phyloP scores from a whole-genome alignment of 2,888 invertebrate genomes.

The Tetragonisca angustula region DNA sequence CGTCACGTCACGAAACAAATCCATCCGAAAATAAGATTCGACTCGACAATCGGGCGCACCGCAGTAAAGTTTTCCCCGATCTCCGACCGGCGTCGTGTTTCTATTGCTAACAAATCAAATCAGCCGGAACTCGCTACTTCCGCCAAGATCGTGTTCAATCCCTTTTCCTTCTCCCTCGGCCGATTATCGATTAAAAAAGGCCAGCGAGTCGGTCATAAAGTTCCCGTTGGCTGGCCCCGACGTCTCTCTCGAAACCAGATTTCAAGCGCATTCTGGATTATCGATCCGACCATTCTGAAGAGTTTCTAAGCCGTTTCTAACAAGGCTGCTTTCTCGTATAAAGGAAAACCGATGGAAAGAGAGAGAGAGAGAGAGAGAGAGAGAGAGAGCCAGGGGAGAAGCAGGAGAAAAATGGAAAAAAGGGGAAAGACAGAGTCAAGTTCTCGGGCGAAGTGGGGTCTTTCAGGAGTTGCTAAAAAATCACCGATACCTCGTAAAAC shows the following conservation, averaged over 20 bases:
- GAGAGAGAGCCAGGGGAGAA: too few relatives aligned
- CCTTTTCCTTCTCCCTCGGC: constrained; percentile 16
- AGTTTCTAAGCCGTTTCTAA: constrained; percentile 53
- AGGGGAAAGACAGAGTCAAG: neutral
- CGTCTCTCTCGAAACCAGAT: constrained; percentile 46
- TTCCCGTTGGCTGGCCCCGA: constrained; percentile 30
- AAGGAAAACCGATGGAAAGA: neutral
- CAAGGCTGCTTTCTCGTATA: constrained; percentile 31
- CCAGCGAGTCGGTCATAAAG: constrained; percentile 44
- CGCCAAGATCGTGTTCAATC: constrained; percentile 18
- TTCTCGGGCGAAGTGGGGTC: neutral
- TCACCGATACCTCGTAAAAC: constrained; percentile 29
- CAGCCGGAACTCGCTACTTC: constrained; percentile 13
- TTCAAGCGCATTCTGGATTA: constrained; percentile 49
- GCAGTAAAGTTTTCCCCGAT: constrained; percentile 10
- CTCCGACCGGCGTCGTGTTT: neutral
- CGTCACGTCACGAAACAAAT: neutral
- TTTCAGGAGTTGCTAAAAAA: constrained; percentile 19
- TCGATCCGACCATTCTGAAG: constrained; percentile 48
- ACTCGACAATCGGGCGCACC: neutral
- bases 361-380: neutral
- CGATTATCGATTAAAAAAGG: constrained; percentile 59
- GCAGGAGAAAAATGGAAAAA: too few relatives aligned
- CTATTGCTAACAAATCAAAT: constrained; percentile 45
- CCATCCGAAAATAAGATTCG: neutral